These are phyloP conservation scores for Apis florea DNA, from an alignment of 1,140 invertebrate genomes.

Conservation along the genomic window DNA sequence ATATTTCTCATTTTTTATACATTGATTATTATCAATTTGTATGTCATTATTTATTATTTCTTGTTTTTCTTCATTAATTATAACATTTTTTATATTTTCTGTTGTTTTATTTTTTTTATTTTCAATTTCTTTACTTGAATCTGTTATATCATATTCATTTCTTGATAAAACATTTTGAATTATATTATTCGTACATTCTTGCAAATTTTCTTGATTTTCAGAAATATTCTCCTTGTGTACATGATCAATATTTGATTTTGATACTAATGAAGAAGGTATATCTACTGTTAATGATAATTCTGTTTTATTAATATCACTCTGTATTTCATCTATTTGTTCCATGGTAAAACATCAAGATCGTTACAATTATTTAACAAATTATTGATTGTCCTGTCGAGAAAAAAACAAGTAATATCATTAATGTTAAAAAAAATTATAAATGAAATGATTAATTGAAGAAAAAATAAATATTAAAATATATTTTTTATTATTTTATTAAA, in stretches of 20 bases:
- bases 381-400: slow-evolving; percentile 46
- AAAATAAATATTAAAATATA: not conserved
- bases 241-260: not conserved
- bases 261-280: not conserved
- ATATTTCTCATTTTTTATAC: not conserved
- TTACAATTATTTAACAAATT: slow-evolving; percentile 43
- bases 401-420: slow-evolving; percentile 11
- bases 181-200: not conserved
- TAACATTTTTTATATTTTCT: not conserved
- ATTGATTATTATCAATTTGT: not conserved
- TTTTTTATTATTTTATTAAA: not conserved
- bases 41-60: not conserved
- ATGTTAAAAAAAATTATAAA: not conserved
- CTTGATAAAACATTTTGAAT: not conserved
- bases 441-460: not conserved
- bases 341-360: slow-evolving; percentile 50
- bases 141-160: slow-evolving; percentile 14
- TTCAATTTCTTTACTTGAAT: not conserved
- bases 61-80: not conserved
- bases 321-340: slow-evolving; percentile 46
- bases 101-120: not conserved
- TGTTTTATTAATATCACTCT: not conserved
- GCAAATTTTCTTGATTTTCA: slow-evolving; percentile 9
- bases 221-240: not conserved
- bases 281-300: not conserved